Percentiles rank a stretch among this genome's conserved stretches.
Evolutionary conservation across 1,140 invertebrate species (phyloP).

Genomic region (Lordiphosa collinella): DNA sequence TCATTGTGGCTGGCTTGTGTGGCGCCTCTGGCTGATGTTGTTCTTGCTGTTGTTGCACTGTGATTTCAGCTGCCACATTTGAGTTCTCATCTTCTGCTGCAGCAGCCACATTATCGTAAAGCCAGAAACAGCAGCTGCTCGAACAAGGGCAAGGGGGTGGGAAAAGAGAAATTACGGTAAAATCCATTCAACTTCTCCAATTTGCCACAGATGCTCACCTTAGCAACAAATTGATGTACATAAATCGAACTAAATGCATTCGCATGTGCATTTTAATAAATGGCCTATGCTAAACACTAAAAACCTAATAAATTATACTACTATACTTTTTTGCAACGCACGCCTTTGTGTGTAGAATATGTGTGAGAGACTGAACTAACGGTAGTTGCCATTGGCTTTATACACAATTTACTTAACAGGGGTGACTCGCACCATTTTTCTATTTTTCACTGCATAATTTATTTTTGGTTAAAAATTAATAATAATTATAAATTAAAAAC

Average conservation of each 20-base stretch:
- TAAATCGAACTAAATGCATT: slow-evolving; percentile 65
- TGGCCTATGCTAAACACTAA: slow-evolving; percentile 8
- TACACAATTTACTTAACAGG: background rate
- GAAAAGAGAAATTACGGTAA: slow-evolving; percentile 11
- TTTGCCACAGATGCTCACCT: slow-evolving; percentile 31
- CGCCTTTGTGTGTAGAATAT: background rate
- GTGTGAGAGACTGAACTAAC: slow-evolving; percentile 2
- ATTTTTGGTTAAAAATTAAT: slow-evolving; percentile 46
- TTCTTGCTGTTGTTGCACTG: slow-evolving; percentile 1
- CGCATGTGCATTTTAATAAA: slow-evolving; percentile 50
- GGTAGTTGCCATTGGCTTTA: slow-evolving; percentile 2
- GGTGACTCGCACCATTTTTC: background rate
- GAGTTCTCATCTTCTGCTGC: slow-evolving; percentile 32
- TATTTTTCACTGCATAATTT: slow-evolving; percentile 21
- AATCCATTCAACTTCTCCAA: background rate
- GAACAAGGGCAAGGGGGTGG: background rate
- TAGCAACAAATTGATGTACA: slow-evolving; percentile 64
- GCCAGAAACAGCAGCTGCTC: slow-evolving; percentile 65
- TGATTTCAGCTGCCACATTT: background rate
- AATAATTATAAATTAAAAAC: slow-evolving; percentile 59
- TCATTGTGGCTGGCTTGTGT: slow-evolving; percentile 13
- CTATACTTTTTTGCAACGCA: slow-evolving; percentile 13
- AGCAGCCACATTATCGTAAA: slow-evolving; percentile 65
- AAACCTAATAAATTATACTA: slow-evolving; percentile 2
- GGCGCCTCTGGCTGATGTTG: slow-evolving; percentile 15